Evolutionary conservation across 2,797 vertebrate species (phyloP).

Genomic region (Leptoclinus maculatus): DNA sequence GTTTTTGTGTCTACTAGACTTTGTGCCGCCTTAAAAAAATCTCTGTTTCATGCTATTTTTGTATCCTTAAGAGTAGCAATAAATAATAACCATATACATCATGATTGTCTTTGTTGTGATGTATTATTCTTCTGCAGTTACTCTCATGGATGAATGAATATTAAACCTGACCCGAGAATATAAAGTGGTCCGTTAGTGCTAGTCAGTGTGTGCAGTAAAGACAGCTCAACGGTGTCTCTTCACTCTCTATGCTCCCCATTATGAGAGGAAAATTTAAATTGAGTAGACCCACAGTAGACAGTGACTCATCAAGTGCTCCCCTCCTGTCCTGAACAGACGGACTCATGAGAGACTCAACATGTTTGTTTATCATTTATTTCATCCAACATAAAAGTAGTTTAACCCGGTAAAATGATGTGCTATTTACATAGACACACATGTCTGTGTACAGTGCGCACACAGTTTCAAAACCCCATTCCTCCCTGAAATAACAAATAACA

Average conservation of each 20-base stretch:
- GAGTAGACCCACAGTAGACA: slow-evolving; percentile 37
- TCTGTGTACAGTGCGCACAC: slow-evolving; percentile 20
- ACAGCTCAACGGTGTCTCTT: slow-evolving; percentile 11
- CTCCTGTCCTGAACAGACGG: slow-evolving; percentile 34
- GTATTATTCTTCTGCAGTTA: not conserved
- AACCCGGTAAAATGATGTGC: slow-evolving; percentile 11
- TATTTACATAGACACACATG: slow-evolving; percentile 38
- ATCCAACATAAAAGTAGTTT: slow-evolving; percentile 23
- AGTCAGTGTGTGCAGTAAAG: not conserved
- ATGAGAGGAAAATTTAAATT: slow-evolving; percentile 44
- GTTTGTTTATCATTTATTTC: slow-evolving; percentile 44
- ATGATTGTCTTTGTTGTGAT: slow-evolving; percentile 2
- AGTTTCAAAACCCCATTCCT: slow-evolving; percentile 33
- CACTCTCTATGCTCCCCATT: slow-evolving; percentile 4
- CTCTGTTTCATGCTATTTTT: slow-evolving; percentile 83
- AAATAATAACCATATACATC: slow-evolving; percentile 82
- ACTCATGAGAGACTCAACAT: slow-evolving; percentile 26
- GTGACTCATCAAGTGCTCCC: slow-evolving; percentile 63
- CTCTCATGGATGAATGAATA: not conserved
- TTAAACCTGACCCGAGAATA: not conserved
- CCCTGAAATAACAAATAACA: slow-evolving; percentile 71
- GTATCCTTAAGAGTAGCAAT: slow-evolving; percentile 91
- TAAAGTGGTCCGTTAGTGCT: not conserved
- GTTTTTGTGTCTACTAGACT: slow-evolving; percentile 71
- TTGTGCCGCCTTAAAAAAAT: slow-evolving; percentile 46